Percentiles rank a stretch among this genome's conserved stretches.
Evolutionary conservation across 2,888 invertebrate genomes (phyloP).

Genomic region (Trachelus iudaicus): DNA sequence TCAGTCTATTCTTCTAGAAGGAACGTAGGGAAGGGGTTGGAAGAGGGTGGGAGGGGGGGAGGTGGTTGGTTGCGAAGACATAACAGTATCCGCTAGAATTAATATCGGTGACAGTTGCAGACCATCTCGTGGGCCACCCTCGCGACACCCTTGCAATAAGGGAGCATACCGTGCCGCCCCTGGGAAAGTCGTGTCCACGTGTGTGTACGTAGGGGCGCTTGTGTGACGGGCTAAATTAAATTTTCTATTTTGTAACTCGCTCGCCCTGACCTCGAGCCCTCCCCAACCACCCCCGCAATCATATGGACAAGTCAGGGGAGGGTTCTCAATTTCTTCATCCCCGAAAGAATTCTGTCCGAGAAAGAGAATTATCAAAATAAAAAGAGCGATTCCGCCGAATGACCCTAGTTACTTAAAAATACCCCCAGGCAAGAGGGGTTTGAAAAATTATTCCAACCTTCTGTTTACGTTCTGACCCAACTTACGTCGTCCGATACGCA

Average conservation of each 20-base stretch:
- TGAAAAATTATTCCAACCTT: not conserved
- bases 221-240: conserved; percentile 53
- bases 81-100: conserved; percentile 28
- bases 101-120: conserved; percentile 33
- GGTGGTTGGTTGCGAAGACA: conserved; percentile 4
- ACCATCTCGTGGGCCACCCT: conserved; percentile 28
- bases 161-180: conserved; percentile 27
- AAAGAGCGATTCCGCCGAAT: not conserved
- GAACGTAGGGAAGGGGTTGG: not conserved
- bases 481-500: too few species aligned
- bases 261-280: conserved; percentile 41
- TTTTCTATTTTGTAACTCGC: conserved; percentile 55
- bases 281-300: conserved; percentile 37
- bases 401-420: not conserved
- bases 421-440: not conserved
- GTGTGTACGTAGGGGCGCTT: conserved; percentile 17
- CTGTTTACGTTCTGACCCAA: too few species aligned
- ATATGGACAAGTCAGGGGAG: conserved; percentile 38
- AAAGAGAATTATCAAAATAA: not conserved
- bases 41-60: not conserved
- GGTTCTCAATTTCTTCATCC: conserved; percentile 38
- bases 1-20: not conserved
- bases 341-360: not conserved
- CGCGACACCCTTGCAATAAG: conserved; percentile 29
- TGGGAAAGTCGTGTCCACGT: conserved; percentile 12